These are phyloP conservation scores for Heterotis niloticus DNA, from an alignment of 2,113 vertebrate species.

Conservation along the genomic window DNA sequence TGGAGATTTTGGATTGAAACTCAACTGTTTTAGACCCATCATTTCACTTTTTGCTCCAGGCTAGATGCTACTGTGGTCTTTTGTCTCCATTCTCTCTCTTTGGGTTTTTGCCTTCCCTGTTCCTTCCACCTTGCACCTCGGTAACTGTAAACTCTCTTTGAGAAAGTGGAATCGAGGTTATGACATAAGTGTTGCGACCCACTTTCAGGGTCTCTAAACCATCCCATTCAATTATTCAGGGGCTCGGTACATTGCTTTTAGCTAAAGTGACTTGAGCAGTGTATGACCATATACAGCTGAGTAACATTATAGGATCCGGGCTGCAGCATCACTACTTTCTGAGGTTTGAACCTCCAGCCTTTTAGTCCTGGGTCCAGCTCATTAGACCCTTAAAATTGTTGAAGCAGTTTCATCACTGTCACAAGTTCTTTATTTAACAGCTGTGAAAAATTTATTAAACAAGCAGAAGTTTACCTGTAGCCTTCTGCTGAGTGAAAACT, in stretches of 20 bases:
- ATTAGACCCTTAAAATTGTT: background rate
- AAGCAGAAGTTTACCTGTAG: constrained; percentile 29
- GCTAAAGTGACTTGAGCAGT: constrained; percentile 24
- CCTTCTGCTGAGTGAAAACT: constrained; percentile 44
- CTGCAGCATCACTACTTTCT: background rate
- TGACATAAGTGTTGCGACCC: constrained; percentile 28
- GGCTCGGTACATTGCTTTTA: background rate
- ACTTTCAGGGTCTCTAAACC: constrained; percentile 27
- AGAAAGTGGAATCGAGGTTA: constrained; percentile 34
- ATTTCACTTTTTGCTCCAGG: no score
- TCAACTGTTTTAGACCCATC: no score
- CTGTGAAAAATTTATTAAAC: constrained; percentile 30
- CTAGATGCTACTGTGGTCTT: no score
- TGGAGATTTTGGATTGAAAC: background rate
- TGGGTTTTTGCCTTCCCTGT: no score
- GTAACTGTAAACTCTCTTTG: background rate
- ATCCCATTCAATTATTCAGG: constrained; percentile 12
- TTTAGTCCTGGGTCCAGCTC: background rate
- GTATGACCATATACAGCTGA: no score
- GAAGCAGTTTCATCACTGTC: background rate
- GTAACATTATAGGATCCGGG: no score
- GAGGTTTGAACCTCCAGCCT: constrained; percentile 18
- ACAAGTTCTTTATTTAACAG: background rate
- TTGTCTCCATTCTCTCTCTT: no score
- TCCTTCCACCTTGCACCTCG: background rate